Evolutionary conservation across 2,113 vertebrate species (phyloP), one percentile per base, ranked within the genome.

Genomic region (Hippocampus barbouri): DNA sequence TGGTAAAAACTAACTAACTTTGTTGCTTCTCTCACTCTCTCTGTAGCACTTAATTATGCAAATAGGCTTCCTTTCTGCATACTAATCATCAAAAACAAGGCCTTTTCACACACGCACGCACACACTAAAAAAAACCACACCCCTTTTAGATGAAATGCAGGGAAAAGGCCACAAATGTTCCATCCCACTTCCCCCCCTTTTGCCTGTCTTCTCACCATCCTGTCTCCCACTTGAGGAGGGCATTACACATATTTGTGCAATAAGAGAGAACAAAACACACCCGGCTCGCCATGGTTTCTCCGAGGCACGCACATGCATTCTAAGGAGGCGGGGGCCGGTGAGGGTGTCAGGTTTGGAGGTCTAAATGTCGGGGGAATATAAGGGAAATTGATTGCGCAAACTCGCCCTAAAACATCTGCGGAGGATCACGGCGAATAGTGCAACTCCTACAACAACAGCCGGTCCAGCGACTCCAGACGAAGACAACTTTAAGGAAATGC

Each of bases 71-170:
- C 78, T 88, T 89, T 92, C 89, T 91, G 94, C 93, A 68, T 95
- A 96, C 95, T 97, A 97, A 98, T 96, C 91, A 88, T 91, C 79
- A 93, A 92, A 94, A 63, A 51, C 27, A 25, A 62, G 49, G 18
- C 11, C 53, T 14, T 47, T 59, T 18, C 12, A 56, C 43, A 74
- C 20, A 18, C 9, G 34, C 20, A 54, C n/a, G n/a, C 43, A 74
- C 20, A 41, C 11, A 40, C 34, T 38, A 10, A 43, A 54, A 65
- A 25, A 47, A 72, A 69, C 20, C 67, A 81, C 64, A 81, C 70
- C 64, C 23, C 10, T 81, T 38, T 73, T 0, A 73, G 68, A 82
- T 70, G 68, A 76, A 81, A 83, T 73, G 71, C 51, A 70, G 72
- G 74, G 73, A 78, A 87, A 83, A 47, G 57, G 74, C 79, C 74